Evolutionary conservation across 2,797 vertebrate genomes (phyloP), one percentile per base, ranked within the genome.

Genomic region (Silurus lanzhouensis): DNA sequence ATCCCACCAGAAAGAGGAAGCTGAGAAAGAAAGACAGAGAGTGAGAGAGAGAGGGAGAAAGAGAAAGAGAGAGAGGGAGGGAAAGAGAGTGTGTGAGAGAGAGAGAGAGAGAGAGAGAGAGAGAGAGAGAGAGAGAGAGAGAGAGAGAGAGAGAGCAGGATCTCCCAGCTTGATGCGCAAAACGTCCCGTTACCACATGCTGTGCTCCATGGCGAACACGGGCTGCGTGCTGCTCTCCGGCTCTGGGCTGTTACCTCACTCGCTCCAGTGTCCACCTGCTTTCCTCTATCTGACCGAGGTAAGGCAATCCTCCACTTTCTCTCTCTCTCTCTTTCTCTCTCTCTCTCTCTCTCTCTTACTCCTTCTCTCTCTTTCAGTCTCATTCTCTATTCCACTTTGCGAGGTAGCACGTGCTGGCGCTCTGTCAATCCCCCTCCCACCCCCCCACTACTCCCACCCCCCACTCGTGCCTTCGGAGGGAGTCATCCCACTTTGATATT

Each of bases 201-300:
- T 97, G 95, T 97, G 97, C 96, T 97, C 96, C 92, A 97, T 97
- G 97, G 96, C 96, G 90, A 97, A 97, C 96, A 97, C 97, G 88
- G 96, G 97, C 95, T 98, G 97, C 93, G 94, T 98, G 94, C 95
- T 98, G 94, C 95, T 98, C 94, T 95, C 97, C 94, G 96, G 96
- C 91, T 96, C 96, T 89, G 96, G 96, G 94, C 96, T 97, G 96
- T 95, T 98, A 92, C 96, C 97, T 93, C 97, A 96, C 92, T 96
- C 97, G 88, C 94, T 97, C 91, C 96, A 97, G 90, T 97, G 97
- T 91, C 96, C 96, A 93, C 95, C 96, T 89, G 95, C 97, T 90
- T 97, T 97, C 95, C 97, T 98, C 95, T 98, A 97, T 95, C 96
- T 98, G 95, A 97, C 97, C 93, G 96, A 97, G 97, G 97, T 98